A percentile compares a stretch with the other conserved stretches of the same genome.
phyloP scores from a whole-genome alignment of 2,888 invertebrate genomes.

The Smittia aterrima region DNA sequence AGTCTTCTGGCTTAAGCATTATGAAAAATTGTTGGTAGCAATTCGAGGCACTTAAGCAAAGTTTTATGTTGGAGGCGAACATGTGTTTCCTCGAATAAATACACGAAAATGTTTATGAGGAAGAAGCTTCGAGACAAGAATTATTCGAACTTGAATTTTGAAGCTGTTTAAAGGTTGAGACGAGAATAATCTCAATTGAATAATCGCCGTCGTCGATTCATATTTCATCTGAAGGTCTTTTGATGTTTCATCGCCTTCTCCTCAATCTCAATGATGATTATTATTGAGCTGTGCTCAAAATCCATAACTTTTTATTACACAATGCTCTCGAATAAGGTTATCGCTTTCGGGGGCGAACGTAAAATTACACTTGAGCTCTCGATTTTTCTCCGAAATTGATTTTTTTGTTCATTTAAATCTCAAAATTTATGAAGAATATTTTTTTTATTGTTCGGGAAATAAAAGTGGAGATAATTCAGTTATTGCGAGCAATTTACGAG shows the following conservation, averaged over 20 bases:
- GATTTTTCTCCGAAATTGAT: background rate
- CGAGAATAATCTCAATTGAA: background rate
- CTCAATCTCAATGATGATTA: background rate
- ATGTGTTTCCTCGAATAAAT: background rate
- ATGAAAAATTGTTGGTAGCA: background rate
- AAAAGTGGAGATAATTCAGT: background rate
- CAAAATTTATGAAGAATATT: too few relatives aligned
- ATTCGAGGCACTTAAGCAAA: background rate
- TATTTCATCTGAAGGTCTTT: background rate
- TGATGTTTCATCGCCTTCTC: background rate
- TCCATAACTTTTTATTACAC: too few relatives aligned
- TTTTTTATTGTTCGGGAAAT: background rate
- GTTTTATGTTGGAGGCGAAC: background rate
- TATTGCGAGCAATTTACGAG: background rate
- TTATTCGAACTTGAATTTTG: constrained; percentile 5
- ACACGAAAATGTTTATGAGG: background rate
- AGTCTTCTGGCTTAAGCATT: background rate
- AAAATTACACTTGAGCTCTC: background rate
- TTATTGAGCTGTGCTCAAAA: too few relatives aligned
- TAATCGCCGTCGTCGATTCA: background rate
- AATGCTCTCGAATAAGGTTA: background rate
- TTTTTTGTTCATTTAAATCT: background rate
- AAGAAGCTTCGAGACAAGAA: background rate
- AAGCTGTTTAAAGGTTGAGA: background rate
- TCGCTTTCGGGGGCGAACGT: background rate